Percentiles rank a stretch among this genome's conserved stretches.
These are phyloP conservation scores for Pseudachorutes palmiensis DNA, from an alignment of 1,140 invertebrate species.

Conservation along the genomic window DNA sequence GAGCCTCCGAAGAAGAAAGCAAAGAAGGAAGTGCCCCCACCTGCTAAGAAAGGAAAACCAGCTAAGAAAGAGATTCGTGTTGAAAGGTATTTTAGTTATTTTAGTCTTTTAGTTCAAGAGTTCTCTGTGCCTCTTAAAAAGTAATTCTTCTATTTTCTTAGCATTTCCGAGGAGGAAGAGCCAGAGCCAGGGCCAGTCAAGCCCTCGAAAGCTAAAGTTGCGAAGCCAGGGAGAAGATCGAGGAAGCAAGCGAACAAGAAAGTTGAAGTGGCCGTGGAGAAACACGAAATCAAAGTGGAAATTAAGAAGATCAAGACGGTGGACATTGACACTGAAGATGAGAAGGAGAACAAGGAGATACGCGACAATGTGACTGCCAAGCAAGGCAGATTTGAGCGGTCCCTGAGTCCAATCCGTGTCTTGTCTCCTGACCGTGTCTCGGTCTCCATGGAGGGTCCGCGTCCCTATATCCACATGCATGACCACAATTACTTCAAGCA, in stretches of 20 bases:
- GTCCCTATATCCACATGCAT: not conserved
- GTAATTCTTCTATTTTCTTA: no score
- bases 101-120: no score
- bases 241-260: no score
- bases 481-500: conserved; percentile 3
- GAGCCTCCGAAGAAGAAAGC: not conserved
- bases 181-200: not conserved
- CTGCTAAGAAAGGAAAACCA: not conserved
- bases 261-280: no score
- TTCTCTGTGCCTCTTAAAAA: no score
- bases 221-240: no score
- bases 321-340: not conserved
- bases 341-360: not conserved
- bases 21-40: not conserved
- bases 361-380: not conserved
- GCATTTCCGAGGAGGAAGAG: not conserved
- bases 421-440: not conserved
- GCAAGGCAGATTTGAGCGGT: not conserved
- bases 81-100: not conserved
- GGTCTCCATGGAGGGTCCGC: not conserved
- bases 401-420: not conserved
- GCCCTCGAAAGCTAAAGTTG: not conserved
- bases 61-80: not conserved
- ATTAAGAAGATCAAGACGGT: not conserved
- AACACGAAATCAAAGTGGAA: conserved; percentile 2